Evolutionary conservation across 2,888 invertebrate species (phyloP), one percentile per base, ranked within the genome.

Genomic region (Aphodius granarius): DNA sequence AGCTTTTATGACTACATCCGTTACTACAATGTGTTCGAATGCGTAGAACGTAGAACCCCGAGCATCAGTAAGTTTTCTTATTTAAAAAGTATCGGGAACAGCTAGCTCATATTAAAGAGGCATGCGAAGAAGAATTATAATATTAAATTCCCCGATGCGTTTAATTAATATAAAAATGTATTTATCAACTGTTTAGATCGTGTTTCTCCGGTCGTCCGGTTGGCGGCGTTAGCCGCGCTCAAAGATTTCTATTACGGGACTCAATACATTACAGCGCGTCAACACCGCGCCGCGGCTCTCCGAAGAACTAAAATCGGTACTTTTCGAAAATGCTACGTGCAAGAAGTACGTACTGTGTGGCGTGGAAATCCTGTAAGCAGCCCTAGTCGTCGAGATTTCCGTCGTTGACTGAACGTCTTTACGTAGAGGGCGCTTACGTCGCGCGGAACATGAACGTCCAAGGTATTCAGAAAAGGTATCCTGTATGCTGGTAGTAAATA

Each of bases 111-210:
- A 43, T 13, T 2, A 43, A 43, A 43, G 4, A 2, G 13, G 43
- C 13, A 43, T n/a, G 13, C 43, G 43, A 6, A 6, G 43, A 13
- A 43, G 13, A 43, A 43, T 6, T 21, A n/a, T 6, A 19, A 21
- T 22, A 22, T 68, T 68, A 68, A 68, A 20, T 20, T 21, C 20
- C 16, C 22, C 68, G 68, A 22, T 22, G 21, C 9, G 68, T 68
- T 68, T 68, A 68, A 20, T 68, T 68, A 19, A 19, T 68, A 21
- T 68, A 16, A 68, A 68, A 68, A 20, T 68, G 22, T 21, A 68
- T 68, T 68, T 68, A 68, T 68, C 68, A 22, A 68, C 68, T 22
- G 68, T 22, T 68, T 68, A 68, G 22, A 22, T 21, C 20, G 68
- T 68, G 20, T 68, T 68, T 68, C 68, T 21, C 43, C 43, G 43